Percentiles rank a stretch among this genome's conserved stretches.
phyloP scores from a whole-genome alignment of 64 coral and sea anemone genomes.

The Dendrophyllia cribrosa region DNA sequence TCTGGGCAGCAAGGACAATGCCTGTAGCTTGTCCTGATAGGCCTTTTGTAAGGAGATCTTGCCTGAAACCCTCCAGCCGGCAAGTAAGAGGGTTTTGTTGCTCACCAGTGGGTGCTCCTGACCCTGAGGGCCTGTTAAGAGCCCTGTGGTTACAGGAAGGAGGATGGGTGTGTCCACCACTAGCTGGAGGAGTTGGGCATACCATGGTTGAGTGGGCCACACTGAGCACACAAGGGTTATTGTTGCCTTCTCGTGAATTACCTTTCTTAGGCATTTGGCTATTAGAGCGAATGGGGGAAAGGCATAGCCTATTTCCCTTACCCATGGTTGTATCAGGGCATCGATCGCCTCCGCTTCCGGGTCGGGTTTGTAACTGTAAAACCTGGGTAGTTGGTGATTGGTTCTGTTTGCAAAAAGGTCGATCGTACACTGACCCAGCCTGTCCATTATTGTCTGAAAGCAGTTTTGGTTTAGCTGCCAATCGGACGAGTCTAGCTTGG shows the following conservation, averaged over 20 bases:
- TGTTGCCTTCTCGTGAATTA: constrained; percentile 12
- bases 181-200: constrained; percentile 5
- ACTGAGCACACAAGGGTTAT: constrained; percentile 16
- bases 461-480: constrained; percentile 18
- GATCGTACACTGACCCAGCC: constrained; percentile 11
- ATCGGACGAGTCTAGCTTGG: neutral
- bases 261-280: constrained; percentile 17
- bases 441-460: neutral
- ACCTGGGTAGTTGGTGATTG: constrained; percentile 44
- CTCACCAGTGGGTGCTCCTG: constrained; percentile 26
- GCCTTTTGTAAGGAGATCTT: constrained; percentile 15
- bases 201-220: constrained; percentile 60
- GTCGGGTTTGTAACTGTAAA: constrained; percentile 45
- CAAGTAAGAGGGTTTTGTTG: neutral
- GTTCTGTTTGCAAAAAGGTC: constrained; percentile 53
- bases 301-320: constrained; percentile 15
- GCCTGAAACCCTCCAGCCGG: constrained; percentile 25
- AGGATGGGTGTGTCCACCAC: constrained; percentile 4
- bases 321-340: constrained; percentile 44
- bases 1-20: constrained; percentile 5
- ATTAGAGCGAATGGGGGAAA: constrained; percentile 67
- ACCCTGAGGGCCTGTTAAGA: constrained; percentile 24
- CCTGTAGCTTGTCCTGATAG: constrained; percentile 1
- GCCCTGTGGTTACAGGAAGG: constrained; percentile 16
- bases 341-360: constrained; percentile 37